Evolutionary conservation across 2,888 invertebrate species (phyloP).

Genomic region (Trissoscelio sp.): DNA sequence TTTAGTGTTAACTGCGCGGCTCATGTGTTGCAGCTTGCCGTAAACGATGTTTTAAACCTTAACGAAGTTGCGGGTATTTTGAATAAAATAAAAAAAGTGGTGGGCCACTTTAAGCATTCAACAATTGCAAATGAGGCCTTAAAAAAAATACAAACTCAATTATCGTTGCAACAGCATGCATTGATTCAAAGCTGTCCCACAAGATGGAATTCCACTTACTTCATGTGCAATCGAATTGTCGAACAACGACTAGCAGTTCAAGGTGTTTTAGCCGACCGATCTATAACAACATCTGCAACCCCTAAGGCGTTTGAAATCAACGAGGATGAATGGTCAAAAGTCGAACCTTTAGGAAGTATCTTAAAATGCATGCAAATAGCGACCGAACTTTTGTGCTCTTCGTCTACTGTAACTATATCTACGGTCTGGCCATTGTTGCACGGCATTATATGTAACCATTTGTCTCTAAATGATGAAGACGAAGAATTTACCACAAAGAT

Average conservation of each 20-base stretch:
- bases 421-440: no score
- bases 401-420: no score
- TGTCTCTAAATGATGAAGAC: no score
- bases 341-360: no score
- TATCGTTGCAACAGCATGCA: not conserved
- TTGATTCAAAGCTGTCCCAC: slow-evolving; percentile 35
- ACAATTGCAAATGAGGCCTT: slow-evolving; percentile 6
- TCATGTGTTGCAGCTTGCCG: slow-evolving; percentile 15
- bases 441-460: no score
- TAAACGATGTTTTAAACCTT: slow-evolving; percentile 12
- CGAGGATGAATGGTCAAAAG: no score
- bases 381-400: no score
- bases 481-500: no score
- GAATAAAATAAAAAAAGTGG: not conserved
- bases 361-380: no score
- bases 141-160: not conserved
- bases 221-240: not conserved
- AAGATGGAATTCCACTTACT: slow-evolving; percentile 15
- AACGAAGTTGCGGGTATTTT: no score
- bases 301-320: not conserved
- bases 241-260: not conserved
- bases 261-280: not conserved
- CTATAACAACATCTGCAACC: not conserved
- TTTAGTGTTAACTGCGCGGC: slow-evolving; percentile 30
- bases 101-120: slow-evolving; percentile 36